phyloP scores from a whole-genome alignment of 1,140 invertebrate genomes.

The Holcopasites calliopsidis region DNA sequence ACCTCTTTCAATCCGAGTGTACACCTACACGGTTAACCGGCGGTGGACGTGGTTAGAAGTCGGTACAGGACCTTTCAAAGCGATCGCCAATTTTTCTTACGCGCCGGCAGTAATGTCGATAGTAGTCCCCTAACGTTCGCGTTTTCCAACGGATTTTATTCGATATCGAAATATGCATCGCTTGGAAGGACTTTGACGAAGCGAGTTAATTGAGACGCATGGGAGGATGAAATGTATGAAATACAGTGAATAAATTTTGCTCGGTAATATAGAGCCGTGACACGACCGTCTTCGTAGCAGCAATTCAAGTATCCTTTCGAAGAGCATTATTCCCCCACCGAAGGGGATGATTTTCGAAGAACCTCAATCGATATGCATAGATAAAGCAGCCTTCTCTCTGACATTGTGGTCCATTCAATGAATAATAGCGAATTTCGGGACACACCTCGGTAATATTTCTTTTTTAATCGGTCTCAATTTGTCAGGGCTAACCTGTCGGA shows the following conservation, averaged over 20 bases:
- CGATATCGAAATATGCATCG: too few relatives aligned
- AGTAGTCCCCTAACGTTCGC: not conserved
- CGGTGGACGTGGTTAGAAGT: constrained; percentile 52
- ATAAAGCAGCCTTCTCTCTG: too few relatives aligned
- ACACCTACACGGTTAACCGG: constrained; percentile 63
- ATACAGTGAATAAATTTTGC: too few relatives aligned
- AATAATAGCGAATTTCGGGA: constrained; percentile 34
- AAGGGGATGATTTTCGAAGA: too few relatives aligned
- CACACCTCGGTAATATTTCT: constrained; percentile 53
- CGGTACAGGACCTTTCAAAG: constrained; percentile 58
- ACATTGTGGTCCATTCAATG: not conserved
- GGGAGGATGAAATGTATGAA: too few relatives aligned
- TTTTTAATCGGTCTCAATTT: constrained; percentile 46
- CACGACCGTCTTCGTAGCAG: too few relatives aligned
- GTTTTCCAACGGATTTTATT: not conserved
- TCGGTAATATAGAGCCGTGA: too few relatives aligned
- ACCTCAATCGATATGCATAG: too few relatives aligned
- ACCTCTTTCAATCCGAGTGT: constrained; percentile 54
- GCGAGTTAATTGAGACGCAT: too few relatives aligned
- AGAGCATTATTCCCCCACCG: too few relatives aligned
- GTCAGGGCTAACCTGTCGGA: constrained; percentile 49
- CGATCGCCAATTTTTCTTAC: constrained; percentile 16
- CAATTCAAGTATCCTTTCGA: too few relatives aligned
- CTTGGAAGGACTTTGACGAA: too few relatives aligned
- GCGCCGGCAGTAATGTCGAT: not conserved